Conservation (phyloP, 2,888 invertebrate genomes). For the Caenorhabditis virilis region DNA sequence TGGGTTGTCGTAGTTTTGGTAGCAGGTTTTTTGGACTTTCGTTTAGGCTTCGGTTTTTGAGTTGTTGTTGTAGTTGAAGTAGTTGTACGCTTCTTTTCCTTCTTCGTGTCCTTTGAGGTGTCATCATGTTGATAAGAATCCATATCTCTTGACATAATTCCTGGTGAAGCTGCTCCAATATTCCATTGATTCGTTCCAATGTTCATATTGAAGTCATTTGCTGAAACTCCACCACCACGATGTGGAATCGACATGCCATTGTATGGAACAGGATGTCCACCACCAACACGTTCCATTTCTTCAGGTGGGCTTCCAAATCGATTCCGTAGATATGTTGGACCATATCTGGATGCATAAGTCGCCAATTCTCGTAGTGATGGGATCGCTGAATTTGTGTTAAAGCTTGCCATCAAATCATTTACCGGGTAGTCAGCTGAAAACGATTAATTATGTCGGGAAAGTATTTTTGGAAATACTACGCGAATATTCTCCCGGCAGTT, state of each 20-base stretch:
- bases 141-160: slow-evolving; percentile 31
- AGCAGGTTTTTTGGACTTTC: not conserved
- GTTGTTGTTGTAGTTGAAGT: slow-evolving; percentile 9
- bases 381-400: slow-evolving; percentile 15
- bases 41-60: not conserved
- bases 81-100: slow-evolving; percentile 12
- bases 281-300: not conserved
- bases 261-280: slow-evolving; percentile 16
- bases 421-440: slow-evolving; percentile 21
- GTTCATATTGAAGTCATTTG: slow-evolving; percentile 27
- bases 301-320: slow-evolving; percentile 3
- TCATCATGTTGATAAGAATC: slow-evolving; percentile 40
- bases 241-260: not conserved
- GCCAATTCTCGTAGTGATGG: slow-evolving; percentile 33
- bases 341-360: slow-evolving; percentile 28
- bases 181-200: slow-evolving; percentile 38
- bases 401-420: slow-evolving; percentile 41
- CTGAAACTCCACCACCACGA: slow-evolving; percentile 25
- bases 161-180: slow-evolving; percentile 11
- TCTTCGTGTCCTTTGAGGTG: slow-evolving; percentile 16
- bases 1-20: slow-evolving; percentile 13
- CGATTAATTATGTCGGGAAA: not conserved
- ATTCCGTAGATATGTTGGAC: slow-evolving; percentile 32
- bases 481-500: slow-evolving; percentile 27
- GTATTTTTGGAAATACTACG: slow-evolving; percentile 8